Percentiles rank a stretch among this genome's conserved stretches.
These are phyloP conservation scores for Rhopalosiphum maidis DNA, from an alignment of 1,140 invertebrate species.

Conservation along the genomic window DNA sequence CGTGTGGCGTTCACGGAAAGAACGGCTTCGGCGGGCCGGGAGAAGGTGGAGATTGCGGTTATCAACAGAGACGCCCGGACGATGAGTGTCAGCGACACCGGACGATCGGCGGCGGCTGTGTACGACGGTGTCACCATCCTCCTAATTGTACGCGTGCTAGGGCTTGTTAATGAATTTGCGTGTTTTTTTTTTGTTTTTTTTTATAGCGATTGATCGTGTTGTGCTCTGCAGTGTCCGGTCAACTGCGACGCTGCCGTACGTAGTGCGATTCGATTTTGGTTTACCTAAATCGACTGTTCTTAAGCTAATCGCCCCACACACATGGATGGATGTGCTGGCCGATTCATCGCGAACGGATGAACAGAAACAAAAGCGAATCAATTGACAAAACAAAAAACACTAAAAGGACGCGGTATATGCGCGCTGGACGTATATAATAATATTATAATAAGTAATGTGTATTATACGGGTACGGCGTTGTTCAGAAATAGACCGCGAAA, in stretches of 20 bases:
- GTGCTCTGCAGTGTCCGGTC: background rate
- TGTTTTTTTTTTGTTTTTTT: background rate
- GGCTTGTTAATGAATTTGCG: background rate
- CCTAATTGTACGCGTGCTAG: background rate
- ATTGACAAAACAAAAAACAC: background rate
- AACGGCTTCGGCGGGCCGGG: constrained; percentile 12
- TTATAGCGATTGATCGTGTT: background rate
- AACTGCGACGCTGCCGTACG: background rate
- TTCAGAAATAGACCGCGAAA: background rate
- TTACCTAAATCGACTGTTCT: background rate
- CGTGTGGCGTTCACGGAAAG: constrained; percentile 48
- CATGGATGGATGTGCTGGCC: background rate
- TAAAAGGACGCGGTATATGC: background rate
- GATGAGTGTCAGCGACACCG: background rate
- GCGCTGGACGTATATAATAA: background rate
- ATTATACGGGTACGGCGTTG: background rate
- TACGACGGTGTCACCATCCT: background rate
- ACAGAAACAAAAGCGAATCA: background rate
- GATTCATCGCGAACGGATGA: background rate
- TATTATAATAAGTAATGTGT: background rate
- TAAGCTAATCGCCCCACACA: background rate
- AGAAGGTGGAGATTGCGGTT: background rate
- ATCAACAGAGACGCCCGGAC: constrained; percentile 15
- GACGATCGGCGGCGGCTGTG: background rate
- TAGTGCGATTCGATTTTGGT: background rate